Percentiles rank a stretch among this genome's conserved stretches.
phyloP scores from a whole-genome alignment of 1,140 invertebrate species.

The Octopus sinensis region DNA sequence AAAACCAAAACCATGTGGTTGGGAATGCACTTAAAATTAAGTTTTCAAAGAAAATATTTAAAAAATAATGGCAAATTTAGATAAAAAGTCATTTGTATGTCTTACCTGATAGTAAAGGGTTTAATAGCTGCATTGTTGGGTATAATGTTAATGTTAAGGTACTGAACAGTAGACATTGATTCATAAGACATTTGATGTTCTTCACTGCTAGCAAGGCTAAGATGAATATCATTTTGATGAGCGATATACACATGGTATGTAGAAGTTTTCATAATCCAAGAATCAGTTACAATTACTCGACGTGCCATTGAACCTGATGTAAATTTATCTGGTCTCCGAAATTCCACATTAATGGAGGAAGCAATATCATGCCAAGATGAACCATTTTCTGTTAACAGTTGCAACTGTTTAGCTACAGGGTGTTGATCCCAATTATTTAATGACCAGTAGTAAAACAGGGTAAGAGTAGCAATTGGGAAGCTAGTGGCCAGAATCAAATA shows the following conservation, averaged over 20 bases:
- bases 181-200: slow-evolving; percentile 68
- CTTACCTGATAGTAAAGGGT: slow-evolving; percentile 55
- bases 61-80: no score
- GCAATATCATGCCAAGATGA: slow-evolving; percentile 68
- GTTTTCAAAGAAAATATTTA: no score
- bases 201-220: slow-evolving; percentile 73
- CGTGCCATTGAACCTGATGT: slow-evolving; percentile 65
- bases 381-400: slow-evolving; percentile 61
- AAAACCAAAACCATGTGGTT: no score
- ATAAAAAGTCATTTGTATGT: neutral
- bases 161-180: slow-evolving; percentile 66
- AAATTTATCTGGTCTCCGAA: slow-evolving; percentile 73
- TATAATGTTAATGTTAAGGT: slow-evolving; percentile 76
- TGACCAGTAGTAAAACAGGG: slow-evolving; percentile 63
- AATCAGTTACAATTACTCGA: slow-evolving; percentile 75
- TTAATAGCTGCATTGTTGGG: slow-evolving; percentile 57
- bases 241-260: slow-evolving; percentile 73
- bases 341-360: slow-evolving; percentile 74
- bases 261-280: slow-evolving; percentile 83
- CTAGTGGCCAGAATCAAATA: slow-evolving; percentile 35
- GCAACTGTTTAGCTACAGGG: slow-evolving; percentile 70
- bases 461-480: slow-evolving; percentile 31
- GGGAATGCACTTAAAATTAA: no score
- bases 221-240: slow-evolving; percentile 73
- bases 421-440: slow-evolving; percentile 69